Conservation (phyloP, 1,140 invertebrate genomes). For the Ceratitis capitata region DNA sequence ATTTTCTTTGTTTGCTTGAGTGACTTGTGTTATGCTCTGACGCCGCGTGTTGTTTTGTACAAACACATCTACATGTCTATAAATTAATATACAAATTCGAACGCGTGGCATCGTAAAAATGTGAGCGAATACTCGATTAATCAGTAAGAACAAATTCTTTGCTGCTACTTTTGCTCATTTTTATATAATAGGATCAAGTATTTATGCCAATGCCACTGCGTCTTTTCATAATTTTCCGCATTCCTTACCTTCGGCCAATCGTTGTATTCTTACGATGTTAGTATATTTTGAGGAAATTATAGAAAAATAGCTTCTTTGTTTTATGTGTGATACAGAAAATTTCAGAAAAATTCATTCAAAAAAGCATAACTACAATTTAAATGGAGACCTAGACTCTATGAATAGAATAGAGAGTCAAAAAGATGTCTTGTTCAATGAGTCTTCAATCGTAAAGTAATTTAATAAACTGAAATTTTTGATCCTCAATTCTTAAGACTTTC, state of each 20-base stretch:
- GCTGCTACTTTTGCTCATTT: neutral
- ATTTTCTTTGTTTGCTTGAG: slow-evolving; percentile 22
- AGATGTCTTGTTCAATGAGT: too few relatives aligned
- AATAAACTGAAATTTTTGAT: too few relatives aligned
- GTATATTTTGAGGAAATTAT: neutral
- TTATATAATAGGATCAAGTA: neutral
- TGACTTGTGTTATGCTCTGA: neutral
- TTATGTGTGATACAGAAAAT: too few relatives aligned
- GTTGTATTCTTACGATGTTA: neutral
- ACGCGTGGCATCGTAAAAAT: neutral
- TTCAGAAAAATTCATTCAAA: too few relatives aligned
- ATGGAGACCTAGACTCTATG: too few relatives aligned
- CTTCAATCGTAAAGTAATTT: too few relatives aligned
- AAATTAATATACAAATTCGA: neutral
- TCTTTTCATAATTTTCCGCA: neutral
- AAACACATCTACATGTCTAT: neutral
- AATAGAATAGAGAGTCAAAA: too few relatives aligned
- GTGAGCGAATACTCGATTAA: neutral
- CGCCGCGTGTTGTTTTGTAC: neutral
- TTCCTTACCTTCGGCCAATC: neutral
- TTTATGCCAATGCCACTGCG: neutral
- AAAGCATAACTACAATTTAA: too few relatives aligned
- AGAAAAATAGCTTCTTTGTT: too few relatives aligned
- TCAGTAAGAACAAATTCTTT: neutral
- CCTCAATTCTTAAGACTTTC: too few relatives aligned